Evolutionary conservation across 2,888 invertebrate species (phyloP).

Genomic region (Andrena minutula): DNA sequence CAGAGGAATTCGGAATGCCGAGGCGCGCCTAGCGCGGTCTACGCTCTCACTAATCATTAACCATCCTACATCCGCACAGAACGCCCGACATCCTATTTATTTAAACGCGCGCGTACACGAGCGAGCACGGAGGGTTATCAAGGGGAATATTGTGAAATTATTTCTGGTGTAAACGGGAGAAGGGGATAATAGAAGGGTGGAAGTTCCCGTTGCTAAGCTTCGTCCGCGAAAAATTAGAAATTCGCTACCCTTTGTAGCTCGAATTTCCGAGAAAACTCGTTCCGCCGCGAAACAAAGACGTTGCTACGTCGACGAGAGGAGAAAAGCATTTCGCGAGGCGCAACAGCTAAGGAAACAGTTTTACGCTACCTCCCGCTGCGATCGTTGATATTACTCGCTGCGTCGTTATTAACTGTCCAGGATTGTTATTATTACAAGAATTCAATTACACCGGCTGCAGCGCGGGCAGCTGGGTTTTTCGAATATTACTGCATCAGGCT

Average conservation of each 20-base stretch:
- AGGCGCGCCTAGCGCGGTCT: slow-evolving; percentile 24
- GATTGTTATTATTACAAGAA: background rate
- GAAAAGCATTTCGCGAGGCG: background rate
- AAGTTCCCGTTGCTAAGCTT: slow-evolving; percentile 16
- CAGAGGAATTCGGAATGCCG: slow-evolving; percentile 53
- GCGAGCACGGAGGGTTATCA: slow-evolving; percentile 16
- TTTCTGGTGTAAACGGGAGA: slow-evolving; percentile 12
- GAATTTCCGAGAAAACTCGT: slow-evolving; percentile 1
- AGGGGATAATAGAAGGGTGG: slow-evolving; percentile 15
- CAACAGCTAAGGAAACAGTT: background rate
- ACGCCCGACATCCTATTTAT: slow-evolving; percentile 24
- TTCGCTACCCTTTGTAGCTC: background rate
- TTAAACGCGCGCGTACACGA: slow-evolving; percentile 1
- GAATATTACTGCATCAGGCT: background rate
- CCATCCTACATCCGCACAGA: slow-evolving; percentile 10
- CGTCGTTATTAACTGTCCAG: background rate
- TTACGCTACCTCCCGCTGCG: background rate
- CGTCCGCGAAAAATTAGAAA: slow-evolving; percentile 12
- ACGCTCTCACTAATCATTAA: slow-evolving; percentile 58
- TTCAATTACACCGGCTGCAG: slow-evolving; percentile 3
- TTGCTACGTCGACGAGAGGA: background rate
- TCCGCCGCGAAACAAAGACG: background rate
- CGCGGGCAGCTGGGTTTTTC: background rate
- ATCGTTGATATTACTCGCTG: background rate
- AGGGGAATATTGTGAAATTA: slow-evolving; percentile 42